Evolutionary conservation across 1,140 invertebrate species (phyloP).

Genomic region (Pogonognathellus flavescens): DNA sequence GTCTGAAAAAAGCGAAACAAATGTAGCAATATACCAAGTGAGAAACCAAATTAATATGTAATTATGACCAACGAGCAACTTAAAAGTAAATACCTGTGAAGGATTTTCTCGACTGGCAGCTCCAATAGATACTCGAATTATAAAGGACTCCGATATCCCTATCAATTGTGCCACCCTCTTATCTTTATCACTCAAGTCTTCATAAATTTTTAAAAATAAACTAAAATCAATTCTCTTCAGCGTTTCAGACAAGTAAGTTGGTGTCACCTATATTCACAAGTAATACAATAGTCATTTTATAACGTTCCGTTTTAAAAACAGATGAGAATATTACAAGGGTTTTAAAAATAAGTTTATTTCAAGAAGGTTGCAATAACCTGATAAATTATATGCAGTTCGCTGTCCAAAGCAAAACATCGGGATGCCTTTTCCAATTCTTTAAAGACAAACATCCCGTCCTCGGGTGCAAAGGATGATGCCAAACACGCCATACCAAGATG

Average conservation of each 20-base stretch:
- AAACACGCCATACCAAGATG: conserved; percentile 94
- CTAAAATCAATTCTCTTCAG: conserved; percentile 90
- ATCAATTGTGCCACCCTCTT: conserved; percentile 90
- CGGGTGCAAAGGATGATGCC: conserved; percentile 91
- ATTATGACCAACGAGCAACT: too few relatives aligned
- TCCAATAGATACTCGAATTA: conserved; percentile 84
- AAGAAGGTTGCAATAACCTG: conserved; percentile 73
- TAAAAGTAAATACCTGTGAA: conserved; percentile 69
- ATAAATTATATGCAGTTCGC: conserved; percentile 95
- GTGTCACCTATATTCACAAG: conserved; percentile 73
- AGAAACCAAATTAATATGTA: not conserved
- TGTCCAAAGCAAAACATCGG: conserved; percentile 91
- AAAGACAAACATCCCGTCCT: conserved; percentile 91
- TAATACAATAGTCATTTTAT: too few relatives aligned
- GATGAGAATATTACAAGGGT: too few relatives aligned
- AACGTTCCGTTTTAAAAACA: too few relatives aligned
- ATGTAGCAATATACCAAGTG: not conserved
- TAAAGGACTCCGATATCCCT: conserved; percentile 90
- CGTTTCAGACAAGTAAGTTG: conserved; percentile 84
- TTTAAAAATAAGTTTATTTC: not conserved
- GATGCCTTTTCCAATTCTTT: conserved; percentile 91
- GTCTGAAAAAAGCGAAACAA: conserved; percentile 29
- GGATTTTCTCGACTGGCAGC: conserved; percentile 73
- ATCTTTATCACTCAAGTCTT: conserved; percentile 82
- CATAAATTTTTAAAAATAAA: conserved; percentile 87